Percentiles rank a stretch among this genome's conserved stretches.
Evolutionary conservation across 1,140 invertebrate genomes (phyloP).

Genomic region (Drosophila sechellia): DNA sequence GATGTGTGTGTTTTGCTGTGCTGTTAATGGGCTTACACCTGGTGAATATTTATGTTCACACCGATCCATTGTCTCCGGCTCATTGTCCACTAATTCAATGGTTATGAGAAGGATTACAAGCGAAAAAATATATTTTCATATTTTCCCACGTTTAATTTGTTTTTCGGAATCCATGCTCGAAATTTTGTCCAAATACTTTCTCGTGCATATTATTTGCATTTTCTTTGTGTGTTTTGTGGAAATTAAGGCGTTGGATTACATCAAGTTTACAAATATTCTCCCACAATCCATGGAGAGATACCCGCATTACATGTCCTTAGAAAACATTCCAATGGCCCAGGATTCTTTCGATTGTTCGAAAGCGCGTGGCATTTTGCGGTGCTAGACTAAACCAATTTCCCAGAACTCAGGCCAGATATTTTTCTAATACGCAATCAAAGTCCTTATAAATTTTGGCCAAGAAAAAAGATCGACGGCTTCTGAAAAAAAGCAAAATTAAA

Average conservation of each 20-base stretch:
- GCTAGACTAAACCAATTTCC: neutral
- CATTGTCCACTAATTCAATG: conserved; percentile 13
- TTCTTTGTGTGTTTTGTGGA: conserved; percentile 45
- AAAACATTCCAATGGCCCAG: conserved; percentile 4
- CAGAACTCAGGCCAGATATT: conserved; percentile 2
- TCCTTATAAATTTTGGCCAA: conserved; percentile 9
- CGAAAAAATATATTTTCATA: conserved; percentile 59
- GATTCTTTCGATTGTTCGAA: conserved; percentile 21
- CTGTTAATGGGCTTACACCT: conserved; percentile 50
- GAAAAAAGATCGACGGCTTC: conserved; percentile 11
- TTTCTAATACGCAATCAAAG: conserved; percentile 12
- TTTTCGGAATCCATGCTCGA: neutral
- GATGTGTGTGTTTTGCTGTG: conserved; percentile 24
- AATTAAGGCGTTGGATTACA: conserved; percentile 75
- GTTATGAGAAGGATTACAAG: conserved; percentile 55
- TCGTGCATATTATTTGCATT: conserved; percentile 65
- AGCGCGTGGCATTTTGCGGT: conserved; percentile 59
- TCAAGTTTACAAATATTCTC: conserved; percentile 46
- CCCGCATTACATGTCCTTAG: conserved; percentile 30
- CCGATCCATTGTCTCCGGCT: conserved; percentile 32
- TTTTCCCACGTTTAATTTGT: conserved; percentile 64
- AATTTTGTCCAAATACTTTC: conserved; percentile 35
- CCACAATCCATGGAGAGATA: conserved; percentile 47
- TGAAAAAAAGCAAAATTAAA: conserved; percentile 15
- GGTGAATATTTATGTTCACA: conserved; percentile 38